Evolutionary conservation across 2,113 vertebrate genomes (phyloP), one percentile per base, ranked within the genome.

Genomic region (Salvator merianae): DNA sequence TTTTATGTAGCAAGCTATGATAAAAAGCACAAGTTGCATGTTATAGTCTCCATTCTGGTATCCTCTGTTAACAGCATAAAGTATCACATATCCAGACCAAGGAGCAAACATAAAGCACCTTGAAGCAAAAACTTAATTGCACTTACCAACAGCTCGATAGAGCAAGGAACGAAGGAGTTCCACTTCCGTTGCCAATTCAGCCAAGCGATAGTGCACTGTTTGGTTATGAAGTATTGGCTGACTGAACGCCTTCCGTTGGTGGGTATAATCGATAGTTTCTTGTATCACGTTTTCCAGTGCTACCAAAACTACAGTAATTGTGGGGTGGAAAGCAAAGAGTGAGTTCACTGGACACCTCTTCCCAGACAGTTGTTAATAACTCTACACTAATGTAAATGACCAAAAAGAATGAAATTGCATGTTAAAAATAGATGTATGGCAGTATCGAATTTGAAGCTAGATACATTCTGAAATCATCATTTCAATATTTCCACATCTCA

Each of bases 161-260:
- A 98, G 92, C 77, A 99, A 95, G 0, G 97, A 96, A 76, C 96
- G 96, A 4, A 98, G 96, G 32, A 97, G 95, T 93, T 98, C 97
- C 4, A 98, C 85, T 55, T 98, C 97, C 0, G 97, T 97, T 55
- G 96, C 94, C 86, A 98, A 93, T 94, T 98, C 97, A 0, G 97
- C 98, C 93, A 99, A 89, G 84, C 95, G 95, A 92, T 96, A 98
- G 79, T 97, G 96, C 79, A 98, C 96, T 0, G 90, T n/a, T 89
- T 99, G 97, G 93, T 98, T 96, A 88, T 97, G 36, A 84, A 98
- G 95, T 47, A 98, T 82, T 0, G 97, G 87, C 80, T 88, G 91
- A 30, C 87, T 92, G 91, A 98, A 98, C 84, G 95, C 94, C 85
- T 96, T 95, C 82, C 97, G 92, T 88, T 97, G 96, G 4, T 65